These are phyloP conservation scores for Acanthiza pusilla DNA, from an alignment of 2,797 vertebrate species.

Conservation along the genomic window DNA sequence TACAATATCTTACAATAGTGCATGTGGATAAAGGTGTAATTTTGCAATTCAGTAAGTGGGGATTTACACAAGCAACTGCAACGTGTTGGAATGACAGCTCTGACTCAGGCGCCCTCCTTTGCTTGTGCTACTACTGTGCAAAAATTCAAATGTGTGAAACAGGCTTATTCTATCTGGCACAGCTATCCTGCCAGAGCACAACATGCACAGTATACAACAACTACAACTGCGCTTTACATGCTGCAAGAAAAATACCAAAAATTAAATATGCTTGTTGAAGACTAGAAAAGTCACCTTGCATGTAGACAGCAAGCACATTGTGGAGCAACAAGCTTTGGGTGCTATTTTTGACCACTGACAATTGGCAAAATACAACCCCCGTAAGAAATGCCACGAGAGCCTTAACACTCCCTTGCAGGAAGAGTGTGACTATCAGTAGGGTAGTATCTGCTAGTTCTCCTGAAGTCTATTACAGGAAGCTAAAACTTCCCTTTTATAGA, in stretches of 20 bases:
- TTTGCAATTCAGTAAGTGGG: not conserved
- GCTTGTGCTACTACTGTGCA: not conserved
- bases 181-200: not conserved
- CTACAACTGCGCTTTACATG: no score
- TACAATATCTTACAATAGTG: not conserved
- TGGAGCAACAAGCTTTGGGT: not conserved
- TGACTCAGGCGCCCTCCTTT: not conserved
- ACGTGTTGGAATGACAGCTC: not conserved
- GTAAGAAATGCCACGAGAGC: not conserved
- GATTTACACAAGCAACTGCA: not conserved
- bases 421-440: not conserved
- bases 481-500: not conserved
- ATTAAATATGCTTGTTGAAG: not conserved
- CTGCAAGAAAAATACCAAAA: not conserved
- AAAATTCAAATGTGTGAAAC: rapidly evolving
- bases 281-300: not conserved
- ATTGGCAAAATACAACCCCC: not conserved
- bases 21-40: not conserved
- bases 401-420: not conserved
- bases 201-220: rapidly evolving
- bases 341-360: not conserved
- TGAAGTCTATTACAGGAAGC: not conserved
- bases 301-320: rapidly evolving
- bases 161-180: not conserved
- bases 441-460: not conserved